Evolutionary conservation across 2,888 invertebrate species (phyloP).

Genomic region (Idaea aversata): DNA sequence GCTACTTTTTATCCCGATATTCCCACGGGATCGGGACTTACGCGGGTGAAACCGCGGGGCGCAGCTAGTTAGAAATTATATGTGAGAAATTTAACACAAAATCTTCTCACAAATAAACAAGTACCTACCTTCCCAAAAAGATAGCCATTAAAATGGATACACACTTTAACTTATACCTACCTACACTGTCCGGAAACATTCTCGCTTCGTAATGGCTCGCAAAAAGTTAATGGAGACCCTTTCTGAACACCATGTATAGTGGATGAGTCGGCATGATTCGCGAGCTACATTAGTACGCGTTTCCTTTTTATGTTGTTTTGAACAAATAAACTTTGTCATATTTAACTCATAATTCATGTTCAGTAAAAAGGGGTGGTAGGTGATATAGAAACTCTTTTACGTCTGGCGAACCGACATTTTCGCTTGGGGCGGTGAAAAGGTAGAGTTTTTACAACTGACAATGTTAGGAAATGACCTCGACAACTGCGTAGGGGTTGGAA

Average conservation of each 20-base stretch:
- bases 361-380: constrained; percentile 6
- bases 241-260: constrained; percentile 35
- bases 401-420: not conserved
- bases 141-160: not conserved
- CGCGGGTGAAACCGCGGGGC: too few species aligned
- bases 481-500: too few species aligned
- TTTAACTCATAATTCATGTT: constrained; percentile 31
- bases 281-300: constrained; percentile 26
- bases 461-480: not conserved
- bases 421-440: not conserved
- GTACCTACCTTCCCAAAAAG: not conserved
- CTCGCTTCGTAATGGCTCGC: constrained; percentile 42
- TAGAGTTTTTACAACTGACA: not conserved
- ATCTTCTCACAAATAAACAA: not conserved
- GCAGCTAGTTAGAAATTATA: too few species aligned
- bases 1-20: too few species aligned
- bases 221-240: constrained; percentile 59
- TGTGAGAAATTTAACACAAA: not conserved
- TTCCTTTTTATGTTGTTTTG: constrained; percentile 28
- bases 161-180: constrained; percentile 23
- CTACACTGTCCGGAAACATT: constrained; percentile 42
- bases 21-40: too few species aligned
- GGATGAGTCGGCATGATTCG: constrained; percentile 50
- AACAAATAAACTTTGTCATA: constrained; percentile 18
- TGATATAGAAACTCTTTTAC: not conserved